Percentiles rank a stretch among this genome's conserved stretches.
These are phyloP conservation scores for Myotis brandtii DNA, from an alignment of 2,113 vertebrate genomes.

Conservation along the genomic window DNA sequence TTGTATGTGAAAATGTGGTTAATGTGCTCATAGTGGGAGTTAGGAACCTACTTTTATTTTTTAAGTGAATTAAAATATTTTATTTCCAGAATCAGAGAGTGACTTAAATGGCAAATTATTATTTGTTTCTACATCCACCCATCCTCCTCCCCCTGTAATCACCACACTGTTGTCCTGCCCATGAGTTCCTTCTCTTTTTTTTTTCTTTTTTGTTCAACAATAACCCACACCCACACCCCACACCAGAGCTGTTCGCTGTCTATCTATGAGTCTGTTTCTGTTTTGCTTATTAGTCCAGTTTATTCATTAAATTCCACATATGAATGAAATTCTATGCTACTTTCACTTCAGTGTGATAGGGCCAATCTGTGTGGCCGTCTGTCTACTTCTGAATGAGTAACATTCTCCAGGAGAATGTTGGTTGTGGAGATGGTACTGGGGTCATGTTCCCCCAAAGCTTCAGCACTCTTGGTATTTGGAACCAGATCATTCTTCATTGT, in stretches of 20 bases:
- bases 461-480: background rate
- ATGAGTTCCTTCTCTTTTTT: background rate
- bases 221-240: background rate
- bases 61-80: slow-evolving; percentile 84
- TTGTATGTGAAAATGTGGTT: slow-evolving; percentile 68
- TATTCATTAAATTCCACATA: background rate
- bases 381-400: background rate
- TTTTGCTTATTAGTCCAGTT: background rate
- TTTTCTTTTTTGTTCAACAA: background rate
- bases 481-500: background rate
- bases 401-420: background rate
- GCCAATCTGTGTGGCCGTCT: background rate
- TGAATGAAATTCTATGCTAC: background rate
- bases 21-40: slow-evolving; percentile 79
- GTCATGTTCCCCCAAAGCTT: background rate
- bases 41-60: slow-evolving; percentile 74
- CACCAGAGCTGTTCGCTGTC: background rate
- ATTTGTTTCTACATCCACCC: slow-evolving; percentile 21
- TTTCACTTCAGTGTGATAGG: background rate
- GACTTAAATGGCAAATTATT: slow-evolving; percentile 25
- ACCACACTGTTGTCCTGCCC: background rate
- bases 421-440: background rate
- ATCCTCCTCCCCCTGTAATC: background rate
- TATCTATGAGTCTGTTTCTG: background rate
- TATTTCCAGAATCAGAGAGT: slow-evolving; percentile 63